Evolutionary conservation across 2,888 invertebrate genomes (phyloP).

Genomic region (Automeris io): DNA sequence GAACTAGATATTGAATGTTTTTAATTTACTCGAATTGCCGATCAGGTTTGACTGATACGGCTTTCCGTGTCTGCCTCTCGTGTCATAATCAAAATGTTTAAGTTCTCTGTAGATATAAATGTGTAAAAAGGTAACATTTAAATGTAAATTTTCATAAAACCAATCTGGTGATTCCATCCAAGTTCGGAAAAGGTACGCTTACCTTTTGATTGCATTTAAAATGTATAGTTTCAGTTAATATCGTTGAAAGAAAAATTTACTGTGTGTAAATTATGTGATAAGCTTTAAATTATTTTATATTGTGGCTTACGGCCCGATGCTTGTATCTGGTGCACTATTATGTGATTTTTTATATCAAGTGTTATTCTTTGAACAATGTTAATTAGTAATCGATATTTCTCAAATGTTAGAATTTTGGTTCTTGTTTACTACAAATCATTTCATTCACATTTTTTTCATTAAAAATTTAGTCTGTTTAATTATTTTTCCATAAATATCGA

Average conservation of each 20-base stretch:
- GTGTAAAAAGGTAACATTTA: constrained; percentile 25
- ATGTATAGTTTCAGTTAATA: constrained; percentile 12
- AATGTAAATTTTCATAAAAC: constrained; percentile 36
- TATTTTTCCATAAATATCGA: neutral
- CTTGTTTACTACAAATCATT: neutral
- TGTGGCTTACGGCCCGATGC: constrained; percentile 39
- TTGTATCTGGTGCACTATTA: constrained; percentile 60
- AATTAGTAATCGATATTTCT: neutral
- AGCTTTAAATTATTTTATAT: constrained; percentile 73
- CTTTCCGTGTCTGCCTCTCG: constrained; percentile 27
- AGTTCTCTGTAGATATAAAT: constrained; percentile 35
- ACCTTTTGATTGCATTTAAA: constrained; percentile 17
- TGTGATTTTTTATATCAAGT: constrained; percentile 49
- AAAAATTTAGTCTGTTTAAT: neutral
- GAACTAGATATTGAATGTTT: too few relatives aligned
- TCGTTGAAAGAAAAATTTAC: constrained; percentile 23
- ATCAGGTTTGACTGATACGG: constrained; percentile 18
- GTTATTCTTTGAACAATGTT: neutral
- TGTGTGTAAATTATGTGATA: constrained; percentile 49
- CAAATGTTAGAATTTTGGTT: neutral
- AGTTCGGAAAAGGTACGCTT: too few relatives aligned
- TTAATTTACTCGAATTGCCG: too few relatives aligned
- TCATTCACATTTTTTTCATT: neutral
- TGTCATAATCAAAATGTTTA: constrained; percentile 46
- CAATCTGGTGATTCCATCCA: constrained; percentile 14